These are phyloP conservation scores for Palythoa grandiflora DNA, from an alignment of 92 coral and sea anemone species.

Conservation along the genomic window DNA sequence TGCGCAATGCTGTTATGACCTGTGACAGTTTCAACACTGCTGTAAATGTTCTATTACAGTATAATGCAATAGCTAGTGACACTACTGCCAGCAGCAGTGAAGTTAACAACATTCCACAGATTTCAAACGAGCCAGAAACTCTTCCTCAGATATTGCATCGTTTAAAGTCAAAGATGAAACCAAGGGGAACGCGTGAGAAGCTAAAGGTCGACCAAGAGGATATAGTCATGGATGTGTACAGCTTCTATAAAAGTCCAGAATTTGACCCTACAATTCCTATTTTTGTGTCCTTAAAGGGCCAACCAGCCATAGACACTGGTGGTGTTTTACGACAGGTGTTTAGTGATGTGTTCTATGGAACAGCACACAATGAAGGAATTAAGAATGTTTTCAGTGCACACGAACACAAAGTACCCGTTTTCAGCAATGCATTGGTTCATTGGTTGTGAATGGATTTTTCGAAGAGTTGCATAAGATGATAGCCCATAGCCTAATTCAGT, in stretches of 20 bases:
- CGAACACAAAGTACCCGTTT: slow-evolving; percentile 51
- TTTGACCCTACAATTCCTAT: slow-evolving; percentile 55
- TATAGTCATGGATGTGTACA: slow-evolving; percentile 51
- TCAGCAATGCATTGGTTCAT: slow-evolving; percentile 69
- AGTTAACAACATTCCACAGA: not conserved
- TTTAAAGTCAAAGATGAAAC: slow-evolving; percentile 43
- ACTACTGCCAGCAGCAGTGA: slow-evolving; percentile 25
- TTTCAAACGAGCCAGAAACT: slow-evolving; percentile 24
- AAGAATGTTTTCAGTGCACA: slow-evolving; percentile 52
- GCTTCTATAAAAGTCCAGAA: slow-evolving; percentile 64
- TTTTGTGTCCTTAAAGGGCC: slow-evolving; percentile 59
- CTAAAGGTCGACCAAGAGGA: slow-evolving; percentile 58
- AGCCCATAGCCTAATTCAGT: slow-evolving; percentile 69
- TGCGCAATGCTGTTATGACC: slow-evolving; percentile 22
- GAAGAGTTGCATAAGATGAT: slow-evolving; percentile 68
- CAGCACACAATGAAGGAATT: slow-evolving; percentile 23
- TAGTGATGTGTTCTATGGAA: slow-evolving; percentile 47
- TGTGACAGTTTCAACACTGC: slow-evolving; percentile 24
- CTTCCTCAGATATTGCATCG: slow-evolving; percentile 61
- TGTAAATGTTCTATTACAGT: slow-evolving; percentile 7
- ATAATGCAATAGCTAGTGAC: slow-evolving; percentile 13
- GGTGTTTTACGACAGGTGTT: slow-evolving; percentile 68
- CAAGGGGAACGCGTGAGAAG: slow-evolving; percentile 63
- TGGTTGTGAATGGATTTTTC: slow-evolving; percentile 64
- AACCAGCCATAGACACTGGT: slow-evolving; percentile 67